Base-by-base conservation (phyloP, 2,113 vertebrate species). In the Mesitornis unicolor region DNA sequence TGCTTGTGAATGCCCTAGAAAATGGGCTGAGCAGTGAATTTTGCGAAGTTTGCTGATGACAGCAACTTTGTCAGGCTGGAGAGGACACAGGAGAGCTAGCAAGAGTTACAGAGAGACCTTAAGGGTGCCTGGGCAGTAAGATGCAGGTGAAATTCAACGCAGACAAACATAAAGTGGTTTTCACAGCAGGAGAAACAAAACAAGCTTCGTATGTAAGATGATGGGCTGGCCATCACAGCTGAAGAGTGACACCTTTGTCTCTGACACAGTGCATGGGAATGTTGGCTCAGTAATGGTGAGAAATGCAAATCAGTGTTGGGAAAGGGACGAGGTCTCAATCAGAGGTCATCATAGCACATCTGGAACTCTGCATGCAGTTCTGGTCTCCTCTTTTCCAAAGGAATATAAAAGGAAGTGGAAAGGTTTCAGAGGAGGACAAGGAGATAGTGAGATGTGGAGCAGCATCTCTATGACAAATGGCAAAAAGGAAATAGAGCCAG, bases 401-500 rank as follows among this genome's bases (percentile, higher is more conserved):
- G n/a, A 29, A 11, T 56, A 8, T 25, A 9, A 70, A 78, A 86
- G n/a, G 76, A 54, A 54, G 21, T 31, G 15, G 68, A 47, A 13
- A 48, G 22, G 54, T 28, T 76, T 77, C 48, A 60, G 35, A 64
- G 54, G 35, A 80, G 51, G 33, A 54, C 47, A 79, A 18, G 24
- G n/a, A 53, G 25, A 10, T 70, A 64, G 33, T 0, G 0, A 29
- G n/a, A 63, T 7, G 16, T 47, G 63, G 8, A 76, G 15, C 80
- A 51, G 25, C 3, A 0, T 83, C 29, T 80, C 48, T 64, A 0
- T 84, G 63, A 51, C 0, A 0, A 36, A 25, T 47, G 12, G 43
- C 33, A 31, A 20, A 71, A 31, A 36, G 43, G 47, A 75, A 13
- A 36, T 51, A 4, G 1, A 81, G 40, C 33, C 69, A 38, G 42